Percentiles rank a stretch among this genome's conserved stretches.
Evolutionary conservation across 2,797 vertebrate genomes (phyloP).

Genomic region (Pelodytes ibericus): DNA sequence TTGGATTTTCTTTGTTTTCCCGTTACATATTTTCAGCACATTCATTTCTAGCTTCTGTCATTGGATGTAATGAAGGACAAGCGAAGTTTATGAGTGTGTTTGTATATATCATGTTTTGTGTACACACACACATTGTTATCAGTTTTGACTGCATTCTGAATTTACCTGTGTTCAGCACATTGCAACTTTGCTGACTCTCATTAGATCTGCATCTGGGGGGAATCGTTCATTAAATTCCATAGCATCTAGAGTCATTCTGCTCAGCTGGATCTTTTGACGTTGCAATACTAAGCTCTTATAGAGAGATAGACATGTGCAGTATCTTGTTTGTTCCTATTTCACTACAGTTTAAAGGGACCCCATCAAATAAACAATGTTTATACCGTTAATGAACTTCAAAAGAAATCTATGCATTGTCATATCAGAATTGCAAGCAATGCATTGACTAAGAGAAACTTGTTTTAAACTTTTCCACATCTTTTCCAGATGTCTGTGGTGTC

Average conservation of each 20-base stretch:
- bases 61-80: too few species aligned
- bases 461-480: too few species aligned
- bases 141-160: slow-evolving; percentile 63
- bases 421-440: too few species aligned
- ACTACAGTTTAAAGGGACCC: too few species aligned
- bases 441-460: too few species aligned
- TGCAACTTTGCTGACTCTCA: slow-evolving; percentile 57
- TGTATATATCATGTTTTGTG: too few species aligned
- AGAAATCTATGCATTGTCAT: too few species aligned
- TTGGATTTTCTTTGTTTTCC: slow-evolving; percentile 27
- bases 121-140: slow-evolving; percentile 58
- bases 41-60: slow-evolving; percentile 63
- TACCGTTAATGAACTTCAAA: too few species aligned
- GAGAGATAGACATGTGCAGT: not conserved
- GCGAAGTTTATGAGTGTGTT: too few species aligned
- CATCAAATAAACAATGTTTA: too few species aligned
- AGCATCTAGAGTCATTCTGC: slow-evolving; percentile 10
- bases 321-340: too few species aligned
- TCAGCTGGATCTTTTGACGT: not conserved
- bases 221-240: slow-evolving; percentile 24
- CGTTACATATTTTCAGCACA: slow-evolving; percentile 52
- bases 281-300: not conserved
- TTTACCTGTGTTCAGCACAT: slow-evolving; percentile 64
- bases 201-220: slow-evolving; percentile 52
- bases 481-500: too few species aligned